Percentiles rank a stretch among this genome's conserved stretches.
Conservation (phyloP, 2,888 invertebrate genomes). For the Chymomyza caudatula region DNA sequence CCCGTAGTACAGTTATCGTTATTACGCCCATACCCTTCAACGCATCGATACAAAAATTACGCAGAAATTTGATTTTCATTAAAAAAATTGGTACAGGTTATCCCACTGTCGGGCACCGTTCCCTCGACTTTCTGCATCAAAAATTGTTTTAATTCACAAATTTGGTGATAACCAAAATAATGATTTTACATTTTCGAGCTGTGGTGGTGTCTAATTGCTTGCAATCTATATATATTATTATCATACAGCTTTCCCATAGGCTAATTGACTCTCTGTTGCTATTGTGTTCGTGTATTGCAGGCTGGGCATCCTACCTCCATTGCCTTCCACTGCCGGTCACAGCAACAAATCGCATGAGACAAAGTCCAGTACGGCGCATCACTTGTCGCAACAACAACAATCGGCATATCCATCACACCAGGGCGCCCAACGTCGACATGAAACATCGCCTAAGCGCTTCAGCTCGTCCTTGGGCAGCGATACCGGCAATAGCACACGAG, state of each 20-base stretch:
- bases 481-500: slow-evolving; percentile 84
- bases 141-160: too few relatives aligned
- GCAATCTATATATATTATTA: too few relatives aligned
- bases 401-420: slow-evolving; percentile 2
- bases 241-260: neutral
- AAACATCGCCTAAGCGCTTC: slow-evolving; percentile 79
- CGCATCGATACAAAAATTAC: too few relatives aligned
- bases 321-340: slow-evolving; percentile 77
- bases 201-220: too few relatives aligned
- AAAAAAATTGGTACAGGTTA: too few relatives aligned
- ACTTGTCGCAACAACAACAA: slow-evolving; percentile 78
- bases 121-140: too few relatives aligned
- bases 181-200: too few relatives aligned
- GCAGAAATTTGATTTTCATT: too few relatives aligned
- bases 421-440: slow-evolving; percentile 62
- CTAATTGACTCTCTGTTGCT: neutral
- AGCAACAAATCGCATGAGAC: slow-evolving; percentile 75
- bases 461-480: slow-evolving; percentile 88
- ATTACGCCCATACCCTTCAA: too few relatives aligned
- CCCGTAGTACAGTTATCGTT: too few relatives aligned
- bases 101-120: too few relatives aligned
- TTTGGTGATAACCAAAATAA: too few relatives aligned
- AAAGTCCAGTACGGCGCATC: slow-evolving; percentile 82
- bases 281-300: slow-evolving; percentile 29
- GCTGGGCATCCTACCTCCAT: slow-evolving; percentile 72